phyloP scores from a whole-genome alignment of 1,140 invertebrate species.

The Heliothis virescens region DNA sequence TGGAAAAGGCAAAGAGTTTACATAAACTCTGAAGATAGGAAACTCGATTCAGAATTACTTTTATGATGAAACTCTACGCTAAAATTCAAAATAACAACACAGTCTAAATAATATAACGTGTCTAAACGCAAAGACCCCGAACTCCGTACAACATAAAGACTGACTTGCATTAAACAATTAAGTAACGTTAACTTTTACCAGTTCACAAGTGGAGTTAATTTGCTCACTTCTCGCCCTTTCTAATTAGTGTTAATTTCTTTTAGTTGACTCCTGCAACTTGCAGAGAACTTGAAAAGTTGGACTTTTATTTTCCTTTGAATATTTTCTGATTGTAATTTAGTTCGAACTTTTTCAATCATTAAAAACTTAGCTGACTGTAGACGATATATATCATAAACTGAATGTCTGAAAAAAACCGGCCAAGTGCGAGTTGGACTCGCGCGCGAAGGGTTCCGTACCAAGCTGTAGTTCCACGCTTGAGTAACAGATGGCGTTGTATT shows the following conservation, averaged over 20 bases:
- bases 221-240: conserved; percentile 23
- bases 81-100: not conserved
- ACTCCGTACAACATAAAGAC: not conserved
- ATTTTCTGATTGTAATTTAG: not conserved
- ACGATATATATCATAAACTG: too few species aligned
- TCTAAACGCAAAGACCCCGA: too few species aligned
- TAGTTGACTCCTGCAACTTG: conserved; percentile 14
- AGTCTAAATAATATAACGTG: not conserved
- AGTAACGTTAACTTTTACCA: conserved; percentile 19
- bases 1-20: too few species aligned
- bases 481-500: too few species aligned
- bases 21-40: too few species aligned
- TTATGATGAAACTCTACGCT: too few species aligned
- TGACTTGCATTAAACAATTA: conserved; percentile 15
- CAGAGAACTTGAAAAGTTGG: not conserved
- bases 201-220: conserved; percentile 29
- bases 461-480: too few species aligned
- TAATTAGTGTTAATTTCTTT: conserved; percentile 32
- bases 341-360: not conserved
- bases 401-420: too few species aligned
- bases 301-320: not conserved
- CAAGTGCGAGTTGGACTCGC: too few species aligned
- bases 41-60: too few species aligned
- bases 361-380: too few species aligned
- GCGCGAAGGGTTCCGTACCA: too few species aligned